Base-by-base conservation (phyloP, 2,888 invertebrate species). In the Leucophora obtusa region DNA sequence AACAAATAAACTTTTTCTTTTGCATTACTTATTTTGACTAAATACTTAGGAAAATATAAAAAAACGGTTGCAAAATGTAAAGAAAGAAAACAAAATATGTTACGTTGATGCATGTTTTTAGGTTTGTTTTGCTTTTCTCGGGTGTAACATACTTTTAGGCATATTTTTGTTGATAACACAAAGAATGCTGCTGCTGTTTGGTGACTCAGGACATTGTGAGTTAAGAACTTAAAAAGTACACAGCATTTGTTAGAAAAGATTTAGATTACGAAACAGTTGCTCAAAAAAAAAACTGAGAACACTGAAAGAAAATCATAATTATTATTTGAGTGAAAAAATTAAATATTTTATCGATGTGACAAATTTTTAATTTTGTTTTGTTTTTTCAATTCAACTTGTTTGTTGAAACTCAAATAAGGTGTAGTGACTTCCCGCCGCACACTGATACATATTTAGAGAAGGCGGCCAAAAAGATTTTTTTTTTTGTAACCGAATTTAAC, bases 131-230 rank as follows among this genome's bases (percentile, higher is more conserved):
- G n/a, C 17, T 43, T 66, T 28, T 4, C 11, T 21, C 28, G 15
- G 56, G 24, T 65, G 59, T 77, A 60, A 43, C 77, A 77, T 74
- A 81, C 66, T 77, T 81, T 74, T 60, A 62, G 81, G 73, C 77
- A 70, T 71, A 14, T 62, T 21, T 65, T 35, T 14, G 10, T 28
- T 50, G 24, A 24, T 18, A 8, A 38, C 15, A 7, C 0, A 33
- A 51, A 7, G 8, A 10, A n/a, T n/a, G n/a, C n/a, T 35, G 8
- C 1, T 35, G 35, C 11, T 38, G 10, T 11, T 38, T 14, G 24
- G 51, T 47, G 62, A 28, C 38, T 70, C 18, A 58, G 21, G 70
- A 71, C 65, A 71, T 65, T 70, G 69, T 63, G 28, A 69, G 59
- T 66, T 66, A 59, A 54, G 66, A 68, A 68, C 35, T 74, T 21